These are phyloP conservation scores for Phenacoccus solenopsis DNA, from an alignment of 1,140 invertebrate genomes.

Conservation along the genomic window DNA sequence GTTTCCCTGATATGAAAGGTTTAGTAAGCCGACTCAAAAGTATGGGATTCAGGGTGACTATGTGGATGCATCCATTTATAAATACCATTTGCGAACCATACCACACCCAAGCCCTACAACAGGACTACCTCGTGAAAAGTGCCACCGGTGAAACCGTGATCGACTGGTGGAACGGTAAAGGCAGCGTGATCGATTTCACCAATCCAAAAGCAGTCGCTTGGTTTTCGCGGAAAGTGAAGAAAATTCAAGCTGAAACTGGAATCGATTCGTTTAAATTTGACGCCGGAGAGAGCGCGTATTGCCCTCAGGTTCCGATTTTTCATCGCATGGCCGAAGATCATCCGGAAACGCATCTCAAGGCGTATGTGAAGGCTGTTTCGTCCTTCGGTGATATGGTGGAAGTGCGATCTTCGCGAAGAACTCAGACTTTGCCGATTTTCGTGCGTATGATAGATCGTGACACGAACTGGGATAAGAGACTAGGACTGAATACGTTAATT, in stretches of 20 bases:
- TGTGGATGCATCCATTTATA: conserved; percentile 86
- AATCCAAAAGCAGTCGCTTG: conserved; percentile 56
- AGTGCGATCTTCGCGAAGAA: conserved; percentile 39
- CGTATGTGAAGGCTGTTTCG: conserved; percentile 23
- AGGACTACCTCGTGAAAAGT: conserved; percentile 48
- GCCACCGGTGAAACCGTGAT: conserved; percentile 42
- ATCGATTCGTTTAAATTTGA: conserved; percentile 89
- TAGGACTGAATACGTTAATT: conserved; percentile 64
- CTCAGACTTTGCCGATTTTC: conserved; percentile 64
- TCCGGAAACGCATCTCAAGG: conserved; percentile 23
- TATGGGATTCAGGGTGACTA: conserved; percentile 38
- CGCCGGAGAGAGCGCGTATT: conserved; percentile 44
- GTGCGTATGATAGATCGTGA: conserved; percentile 79
- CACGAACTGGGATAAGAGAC: conserved; percentile 62
- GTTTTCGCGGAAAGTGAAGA: conserved; percentile 50
- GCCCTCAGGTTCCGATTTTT: conserved; percentile 27
- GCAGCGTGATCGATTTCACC: conserved; percentile 62
- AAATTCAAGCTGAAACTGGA: conserved; percentile 44
- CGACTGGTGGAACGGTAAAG: conserved; percentile 72
- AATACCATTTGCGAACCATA: conserved; percentile 56
- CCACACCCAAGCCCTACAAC: conserved; percentile 30
- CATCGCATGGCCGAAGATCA: conserved; percentile 20
- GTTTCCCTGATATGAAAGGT: conserved; percentile 58
- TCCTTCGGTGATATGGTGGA: conserved; percentile 25
- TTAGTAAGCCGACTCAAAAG: conserved; percentile 40